A percentile compares a stretch with the other conserved stretches of the same genome.
Evolutionary conservation across 2,797 vertebrate genomes (phyloP).

Genomic region (Caiman crocodilus): DNA sequence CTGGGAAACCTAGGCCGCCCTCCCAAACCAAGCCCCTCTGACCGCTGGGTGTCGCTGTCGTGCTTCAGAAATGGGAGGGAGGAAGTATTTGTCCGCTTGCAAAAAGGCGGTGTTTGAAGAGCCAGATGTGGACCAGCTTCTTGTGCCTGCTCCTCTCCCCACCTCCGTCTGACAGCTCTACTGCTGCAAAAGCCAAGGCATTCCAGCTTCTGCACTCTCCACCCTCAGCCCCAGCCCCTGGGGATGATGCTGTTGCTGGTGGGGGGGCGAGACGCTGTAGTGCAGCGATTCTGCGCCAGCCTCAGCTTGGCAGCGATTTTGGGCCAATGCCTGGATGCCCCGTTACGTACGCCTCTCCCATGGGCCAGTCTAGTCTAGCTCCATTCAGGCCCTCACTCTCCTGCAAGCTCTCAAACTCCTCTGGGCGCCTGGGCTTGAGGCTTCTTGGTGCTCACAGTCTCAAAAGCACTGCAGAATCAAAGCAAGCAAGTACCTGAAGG

Average conservation of each 20-base stretch:
- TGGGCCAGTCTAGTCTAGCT: neutral
- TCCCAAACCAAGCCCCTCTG: neutral
- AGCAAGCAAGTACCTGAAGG: neutral
- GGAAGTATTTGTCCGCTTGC: neutral
- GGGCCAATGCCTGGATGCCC: too few species aligned
- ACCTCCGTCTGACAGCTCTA: neutral
- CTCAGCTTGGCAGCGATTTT: too few species aligned
- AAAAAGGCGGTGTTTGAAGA: neutral
- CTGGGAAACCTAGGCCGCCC: neutral
- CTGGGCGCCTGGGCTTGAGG: neutral
- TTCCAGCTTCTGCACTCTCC: neutral
- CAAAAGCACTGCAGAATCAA: neutral
- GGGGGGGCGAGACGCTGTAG: too few species aligned
- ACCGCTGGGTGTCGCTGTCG: conserved; percentile 62
- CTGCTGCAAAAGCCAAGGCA: neutral
- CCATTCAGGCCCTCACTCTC: neutral
- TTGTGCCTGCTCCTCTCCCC: too few species aligned
- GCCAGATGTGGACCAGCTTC: neutral
- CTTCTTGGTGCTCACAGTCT: neutral
- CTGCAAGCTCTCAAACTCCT: neutral
- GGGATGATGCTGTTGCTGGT: neutral
- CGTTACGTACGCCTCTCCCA: too few species aligned
- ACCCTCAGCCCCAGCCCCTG: neutral
- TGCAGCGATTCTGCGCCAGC: too few species aligned
- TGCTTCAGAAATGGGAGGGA: neutral